These are phyloP conservation scores for Phytoseiulus persimilis DNA, from an alignment of 2,888 invertebrate species.

Conservation along the genomic window DNA sequence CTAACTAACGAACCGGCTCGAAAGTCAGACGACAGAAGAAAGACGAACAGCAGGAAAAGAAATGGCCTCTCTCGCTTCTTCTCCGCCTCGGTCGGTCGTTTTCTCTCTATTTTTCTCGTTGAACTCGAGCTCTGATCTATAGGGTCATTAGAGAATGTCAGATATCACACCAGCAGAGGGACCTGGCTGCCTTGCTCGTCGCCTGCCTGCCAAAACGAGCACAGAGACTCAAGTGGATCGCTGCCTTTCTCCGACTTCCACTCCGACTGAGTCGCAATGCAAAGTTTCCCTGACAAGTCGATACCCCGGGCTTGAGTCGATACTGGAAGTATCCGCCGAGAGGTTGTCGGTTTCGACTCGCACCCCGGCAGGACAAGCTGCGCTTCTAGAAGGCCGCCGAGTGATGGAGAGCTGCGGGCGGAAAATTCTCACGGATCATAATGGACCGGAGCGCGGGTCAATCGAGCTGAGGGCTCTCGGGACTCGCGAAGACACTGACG, in stretches of 20 bases:
- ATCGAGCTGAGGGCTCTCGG: too few species aligned
- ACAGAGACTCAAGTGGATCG: neutral
- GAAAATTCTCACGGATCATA: too few species aligned
- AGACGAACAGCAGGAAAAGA: constrained; percentile 5
- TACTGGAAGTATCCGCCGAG: neutral
- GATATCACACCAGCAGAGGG: neutral
- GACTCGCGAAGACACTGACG: neutral
- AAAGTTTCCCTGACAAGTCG: neutral
- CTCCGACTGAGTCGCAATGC: neutral
- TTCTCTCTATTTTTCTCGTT: constrained; percentile 5
- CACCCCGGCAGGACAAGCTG: too few species aligned
- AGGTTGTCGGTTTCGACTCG: neutral
- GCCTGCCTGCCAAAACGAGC: neutral
- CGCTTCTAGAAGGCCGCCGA: too few species aligned
- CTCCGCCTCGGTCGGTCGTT: neutral
- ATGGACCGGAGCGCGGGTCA: too few species aligned
- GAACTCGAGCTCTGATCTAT: constrained; percentile 5
- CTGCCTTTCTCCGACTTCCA: neutral
- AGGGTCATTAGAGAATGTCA: constrained; percentile 5
- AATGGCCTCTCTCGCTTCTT: neutral
- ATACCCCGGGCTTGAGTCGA: neutral
- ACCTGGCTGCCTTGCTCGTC: neutral
- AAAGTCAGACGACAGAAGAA: neutral
- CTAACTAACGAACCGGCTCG: constrained; percentile 5
- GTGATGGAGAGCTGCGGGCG: too few species aligned